A percentile compares a stretch with the other conserved stretches of the same genome.
Conservation (phyloP, 1,140 invertebrate genomes). For the Trachymyrmex septentrionalis region DNA sequence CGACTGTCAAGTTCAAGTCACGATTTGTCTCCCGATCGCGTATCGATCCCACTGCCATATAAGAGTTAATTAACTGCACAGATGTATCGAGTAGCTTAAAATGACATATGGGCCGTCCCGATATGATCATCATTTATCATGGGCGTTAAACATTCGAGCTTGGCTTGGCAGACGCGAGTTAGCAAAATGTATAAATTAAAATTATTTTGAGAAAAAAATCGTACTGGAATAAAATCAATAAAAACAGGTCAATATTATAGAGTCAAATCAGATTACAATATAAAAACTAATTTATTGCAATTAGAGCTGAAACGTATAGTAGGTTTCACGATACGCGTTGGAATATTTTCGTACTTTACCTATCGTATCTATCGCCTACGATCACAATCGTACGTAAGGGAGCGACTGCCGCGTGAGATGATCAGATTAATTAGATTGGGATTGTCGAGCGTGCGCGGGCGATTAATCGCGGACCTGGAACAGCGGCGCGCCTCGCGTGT, state of each 20-base stretch:
- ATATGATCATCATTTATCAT: conserved; percentile 16
- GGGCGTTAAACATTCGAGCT: neutral
- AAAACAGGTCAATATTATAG: too few relatives aligned
- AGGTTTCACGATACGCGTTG: neutral
- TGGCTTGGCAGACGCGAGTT: neutral
- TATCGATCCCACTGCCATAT: conserved; percentile 48
- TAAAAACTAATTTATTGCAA: too few relatives aligned
- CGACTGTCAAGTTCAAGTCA: conserved; percentile 53
- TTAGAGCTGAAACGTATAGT: too few relatives aligned
- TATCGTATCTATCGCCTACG: neutral
- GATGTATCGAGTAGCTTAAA: conserved; percentile 47
- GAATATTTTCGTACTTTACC: neutral
- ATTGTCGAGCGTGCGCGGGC: conserved; percentile 29
- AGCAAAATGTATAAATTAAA: neutral
- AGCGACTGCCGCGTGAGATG: neutral
- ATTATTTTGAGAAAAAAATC: neutral
- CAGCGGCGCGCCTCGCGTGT: neutral
- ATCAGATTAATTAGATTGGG: neutral
- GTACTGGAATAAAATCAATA: too few relatives aligned
- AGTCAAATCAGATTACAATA: too few relatives aligned
- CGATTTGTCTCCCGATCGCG: conserved; percentile 49
- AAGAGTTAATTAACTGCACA: conserved; percentile 47
- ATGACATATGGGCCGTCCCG: conserved; percentile 1
- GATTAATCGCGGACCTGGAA: conserved; percentile 34
- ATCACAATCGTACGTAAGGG: neutral